A percentile compares a stretch with the other conserved stretches of the same genome.
Evolutionary conservation across 2,888 invertebrate species (phyloP).

Genomic region (Cloeon dipterum): DNA sequence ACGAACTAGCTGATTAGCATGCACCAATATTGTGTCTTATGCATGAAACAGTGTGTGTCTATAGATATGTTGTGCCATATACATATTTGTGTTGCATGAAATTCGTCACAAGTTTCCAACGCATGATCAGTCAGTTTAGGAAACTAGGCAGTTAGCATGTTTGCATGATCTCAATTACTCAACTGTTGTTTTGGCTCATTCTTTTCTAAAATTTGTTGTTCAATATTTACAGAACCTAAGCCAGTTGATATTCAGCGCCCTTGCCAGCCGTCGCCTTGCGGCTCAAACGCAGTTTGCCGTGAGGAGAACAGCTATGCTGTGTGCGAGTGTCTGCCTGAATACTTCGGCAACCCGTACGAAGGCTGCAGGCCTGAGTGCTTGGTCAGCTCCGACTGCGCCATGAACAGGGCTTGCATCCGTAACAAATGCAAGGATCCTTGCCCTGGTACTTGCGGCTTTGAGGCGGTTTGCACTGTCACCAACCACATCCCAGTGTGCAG

Average conservation of each 20-base stretch:
- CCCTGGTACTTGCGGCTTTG: slow-evolving; percentile 11
- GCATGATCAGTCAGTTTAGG: too few relatives aligned
- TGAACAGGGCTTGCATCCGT: slow-evolving; percentile 13
- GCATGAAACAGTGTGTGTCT: too few relatives aligned
- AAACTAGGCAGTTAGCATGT: too few relatives aligned
- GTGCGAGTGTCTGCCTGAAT: slow-evolving; percentile 38
- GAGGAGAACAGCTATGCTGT: slow-evolving; percentile 6
- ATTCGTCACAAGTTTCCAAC: too few relatives aligned
- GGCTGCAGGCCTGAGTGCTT: slow-evolving; percentile 39
- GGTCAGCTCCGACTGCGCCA: slow-evolving; percentile 13
- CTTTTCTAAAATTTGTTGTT: too few relatives aligned
- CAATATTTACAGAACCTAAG: neutral
- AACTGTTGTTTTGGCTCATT: too few relatives aligned
- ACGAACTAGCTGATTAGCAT: too few relatives aligned
- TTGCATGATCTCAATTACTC: too few relatives aligned
- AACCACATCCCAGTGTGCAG: slow-evolving; percentile 13
- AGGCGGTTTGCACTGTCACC: slow-evolving; percentile 9
- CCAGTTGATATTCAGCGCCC: slow-evolving; percentile 3
- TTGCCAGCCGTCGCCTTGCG: slow-evolving; percentile 8
- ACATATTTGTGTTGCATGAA: too few relatives aligned
- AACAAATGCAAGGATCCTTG: slow-evolving; percentile 15
- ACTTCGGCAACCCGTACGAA: slow-evolving; percentile 39
- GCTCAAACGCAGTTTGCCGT: slow-evolving; percentile 5
- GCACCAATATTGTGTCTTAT: too few relatives aligned
- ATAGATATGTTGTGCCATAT: too few relatives aligned